phyloP scores from a whole-genome alignment of 2,113 vertebrate species.

The Bombycilla garrulus region DNA sequence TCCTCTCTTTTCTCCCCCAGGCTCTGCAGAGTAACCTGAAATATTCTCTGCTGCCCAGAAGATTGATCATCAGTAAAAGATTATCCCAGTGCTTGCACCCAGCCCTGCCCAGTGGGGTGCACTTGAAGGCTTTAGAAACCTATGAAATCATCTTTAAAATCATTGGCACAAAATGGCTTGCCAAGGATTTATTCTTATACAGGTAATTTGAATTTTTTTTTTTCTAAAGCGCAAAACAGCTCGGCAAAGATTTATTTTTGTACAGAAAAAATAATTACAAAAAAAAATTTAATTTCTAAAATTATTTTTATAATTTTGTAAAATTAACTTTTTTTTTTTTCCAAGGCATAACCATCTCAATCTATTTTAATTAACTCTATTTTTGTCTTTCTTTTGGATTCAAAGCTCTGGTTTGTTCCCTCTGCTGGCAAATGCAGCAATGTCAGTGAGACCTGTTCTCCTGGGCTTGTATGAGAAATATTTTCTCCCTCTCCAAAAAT shows the following conservation, averaged over 20 bases:
- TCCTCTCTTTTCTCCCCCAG: conserved; percentile 58
- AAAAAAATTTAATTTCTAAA: no score
- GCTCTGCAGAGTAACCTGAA: conserved; percentile 97
- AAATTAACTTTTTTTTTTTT: neutral
- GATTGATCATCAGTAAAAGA: conserved; percentile 92
- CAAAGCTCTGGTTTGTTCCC: conserved; percentile 92
- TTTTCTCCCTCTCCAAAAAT: conserved; percentile 92
- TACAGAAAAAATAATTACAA: conserved; percentile 72
- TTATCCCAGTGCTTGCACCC: conserved; percentile 95
- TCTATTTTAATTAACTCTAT: neutral
- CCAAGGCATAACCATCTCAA: neutral
- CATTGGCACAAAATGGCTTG: conserved; percentile 95
- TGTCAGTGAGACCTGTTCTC: conserved; percentile 91
- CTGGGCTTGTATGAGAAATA: conserved; percentile 93
- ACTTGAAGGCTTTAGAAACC: conserved; percentile 94
- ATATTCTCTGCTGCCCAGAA: conserved; percentile 88
- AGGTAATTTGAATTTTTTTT: conserved; percentile 71
- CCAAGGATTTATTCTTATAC: conserved; percentile 95
- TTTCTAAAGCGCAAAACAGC: conserved; percentile 80
- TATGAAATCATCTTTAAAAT: conserved; percentile 99
- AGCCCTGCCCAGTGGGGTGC: conserved; percentile 94
- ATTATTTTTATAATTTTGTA: no score
- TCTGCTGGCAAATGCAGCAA: conserved; percentile 88
- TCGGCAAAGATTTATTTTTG: conserved; percentile 89
- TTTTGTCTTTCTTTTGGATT: neutral